Percentiles rank a stretch among this genome's conserved stretches.
Evolutionary conservation across 2,797 vertebrate species (phyloP).

Genomic region (Chelonia mydas): DNA sequence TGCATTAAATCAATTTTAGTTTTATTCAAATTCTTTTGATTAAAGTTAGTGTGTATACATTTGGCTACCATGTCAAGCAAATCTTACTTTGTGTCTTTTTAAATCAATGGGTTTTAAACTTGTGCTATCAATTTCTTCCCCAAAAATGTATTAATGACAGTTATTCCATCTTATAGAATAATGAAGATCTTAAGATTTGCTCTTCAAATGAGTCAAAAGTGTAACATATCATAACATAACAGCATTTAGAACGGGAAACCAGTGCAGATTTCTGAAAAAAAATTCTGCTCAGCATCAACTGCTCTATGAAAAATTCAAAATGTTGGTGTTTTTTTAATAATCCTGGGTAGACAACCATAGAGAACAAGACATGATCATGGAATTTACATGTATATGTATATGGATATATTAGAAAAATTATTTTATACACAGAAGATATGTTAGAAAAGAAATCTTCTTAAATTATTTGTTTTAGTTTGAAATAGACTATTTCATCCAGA

Average conservation of each 20-base stretch:
- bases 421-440: constrained; percentile 51
- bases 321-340: background rate
- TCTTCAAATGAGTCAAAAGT: constrained; percentile 56
- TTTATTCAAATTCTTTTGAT: background rate
- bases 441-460: constrained; percentile 53
- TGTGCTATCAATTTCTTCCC: background rate
- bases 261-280: constrained; percentile 58
- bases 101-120: constrained; percentile 47
- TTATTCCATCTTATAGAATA: constrained; percentile 39
- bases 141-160: constrained; percentile 54
- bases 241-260: constrained; percentile 63
- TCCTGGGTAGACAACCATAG: background rate
- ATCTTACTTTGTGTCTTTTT: background rate
- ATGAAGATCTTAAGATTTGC: constrained; percentile 55
- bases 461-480: constrained; percentile 60
- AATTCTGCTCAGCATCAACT: constrained; percentile 38
- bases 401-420: background rate
- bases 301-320: fast-evolving
- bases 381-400: background rate
- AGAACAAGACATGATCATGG: background rate
- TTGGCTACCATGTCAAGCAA: background rate
- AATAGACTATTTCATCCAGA: background rate
- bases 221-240: constrained; percentile 34
- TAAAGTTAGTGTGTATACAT: background rate
- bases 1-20: background rate